Percentiles rank a stretch among this genome's conserved stretches.
phyloP scores from a whole-genome alignment of 2,113 vertebrate genomes.

The Callionymus lyra region DNA sequence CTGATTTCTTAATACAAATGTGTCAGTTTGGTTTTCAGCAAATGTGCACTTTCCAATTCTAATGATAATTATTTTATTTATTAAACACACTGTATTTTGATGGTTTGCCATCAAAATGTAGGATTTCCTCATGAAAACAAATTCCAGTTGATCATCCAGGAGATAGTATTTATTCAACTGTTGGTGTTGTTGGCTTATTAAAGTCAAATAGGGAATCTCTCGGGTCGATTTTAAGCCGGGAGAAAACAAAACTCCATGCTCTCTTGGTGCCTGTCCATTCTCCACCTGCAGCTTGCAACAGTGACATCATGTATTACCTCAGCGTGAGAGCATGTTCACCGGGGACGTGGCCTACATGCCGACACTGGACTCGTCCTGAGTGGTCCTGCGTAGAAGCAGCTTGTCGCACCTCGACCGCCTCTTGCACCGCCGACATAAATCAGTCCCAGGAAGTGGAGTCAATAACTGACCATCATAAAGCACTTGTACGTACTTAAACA shows the following conservation, averaged over 20 bases:
- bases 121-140: too few species aligned
- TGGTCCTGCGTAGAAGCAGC: conserved; percentile 22
- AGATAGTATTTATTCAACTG: too few species aligned
- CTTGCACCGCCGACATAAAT: conserved; percentile 24
- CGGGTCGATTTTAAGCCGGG: too few species aligned
- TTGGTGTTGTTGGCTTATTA: too few species aligned
- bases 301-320: conserved; percentile 62
- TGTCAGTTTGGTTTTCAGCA: too few species aligned
- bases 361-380: conserved; percentile 28
- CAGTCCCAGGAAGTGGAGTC: conserved; percentile 19
- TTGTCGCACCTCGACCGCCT: conserved; percentile 24
- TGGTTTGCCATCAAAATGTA: too few species aligned
- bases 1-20: too few species aligned
- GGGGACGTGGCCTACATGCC: conserved; percentile 56
- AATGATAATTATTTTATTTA: too few species aligned
- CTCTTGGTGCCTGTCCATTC: conserved; percentile 30
- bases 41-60: too few species aligned
- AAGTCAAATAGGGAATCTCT: too few species aligned
- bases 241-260: conserved; percentile 23
- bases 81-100: too few species aligned
- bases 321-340: conserved; percentile 46
- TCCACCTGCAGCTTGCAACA: conserved; percentile 55
- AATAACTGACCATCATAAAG: conserved; percentile 27
- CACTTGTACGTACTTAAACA: conserved; percentile 25
- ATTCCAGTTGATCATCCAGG: too few species aligned